These are phyloP conservation scores for Agapornis roseicollis DNA, from an alignment of 2,113 vertebrate species.

Conservation along the genomic window DNA sequence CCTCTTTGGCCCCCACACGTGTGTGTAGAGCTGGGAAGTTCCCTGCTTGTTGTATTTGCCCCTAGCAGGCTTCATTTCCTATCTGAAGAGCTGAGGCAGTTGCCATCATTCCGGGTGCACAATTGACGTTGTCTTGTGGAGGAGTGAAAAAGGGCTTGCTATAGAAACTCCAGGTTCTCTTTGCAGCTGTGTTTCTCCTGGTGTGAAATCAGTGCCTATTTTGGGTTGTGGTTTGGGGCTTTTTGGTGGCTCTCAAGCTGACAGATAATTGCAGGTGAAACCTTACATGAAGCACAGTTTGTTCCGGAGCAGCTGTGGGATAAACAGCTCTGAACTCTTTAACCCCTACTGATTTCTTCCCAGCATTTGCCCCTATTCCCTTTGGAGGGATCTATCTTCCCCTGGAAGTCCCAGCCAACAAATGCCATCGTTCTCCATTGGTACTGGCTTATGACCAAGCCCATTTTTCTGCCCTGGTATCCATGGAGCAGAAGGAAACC, in stretches of 20 bases:
- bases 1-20: rapidly evolving
- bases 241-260: neutral
- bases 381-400: conserved; percentile 97
- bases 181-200: neutral
- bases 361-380: conserved; percentile 96
- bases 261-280: neutral
- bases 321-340: neutral
- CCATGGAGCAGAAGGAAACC: conserved; percentile 94
- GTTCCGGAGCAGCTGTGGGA: neutral
- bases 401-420: conserved; percentile 88
- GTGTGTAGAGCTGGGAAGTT: neutral
- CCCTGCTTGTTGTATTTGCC: neutral
- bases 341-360: neutral
- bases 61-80: neutral
- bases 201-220: neutral
- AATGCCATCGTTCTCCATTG: conserved; percentile 91
- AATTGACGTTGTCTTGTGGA: neutral
- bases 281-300: neutral
- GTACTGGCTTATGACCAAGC: conserved; percentile 96
- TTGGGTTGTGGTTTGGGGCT: neutral
- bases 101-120: rapidly evolving
- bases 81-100: neutral
- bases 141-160: neutral
- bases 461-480: conserved; percentile 96
- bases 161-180: neutral